Percentiles rank a stretch among this genome's conserved stretches.
phyloP scores from a whole-genome alignment of 2,113 vertebrate genomes.

The Mesoclemmys tuberculata region DNA sequence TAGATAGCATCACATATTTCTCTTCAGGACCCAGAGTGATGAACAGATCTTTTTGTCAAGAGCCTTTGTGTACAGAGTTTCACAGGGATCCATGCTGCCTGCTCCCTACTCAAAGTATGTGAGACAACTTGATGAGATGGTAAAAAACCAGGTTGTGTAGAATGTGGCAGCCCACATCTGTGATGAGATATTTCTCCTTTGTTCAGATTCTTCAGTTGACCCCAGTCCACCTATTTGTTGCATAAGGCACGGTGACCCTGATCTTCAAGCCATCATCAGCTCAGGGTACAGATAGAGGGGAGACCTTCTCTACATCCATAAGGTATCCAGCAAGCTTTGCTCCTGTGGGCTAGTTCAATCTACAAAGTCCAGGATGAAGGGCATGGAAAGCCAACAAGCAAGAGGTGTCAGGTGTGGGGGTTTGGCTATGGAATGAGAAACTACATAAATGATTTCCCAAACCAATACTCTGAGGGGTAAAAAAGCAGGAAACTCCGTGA shows the following conservation, averaged over 20 bases:
- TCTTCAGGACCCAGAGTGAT: background rate
- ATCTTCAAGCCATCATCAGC: background rate
- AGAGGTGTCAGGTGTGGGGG: background rate
- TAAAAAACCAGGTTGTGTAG: background rate
- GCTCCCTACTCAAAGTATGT: background rate
- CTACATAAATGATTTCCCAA: rapidly evolving
- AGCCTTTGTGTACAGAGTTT: background rate
- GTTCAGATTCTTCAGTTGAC: background rate
- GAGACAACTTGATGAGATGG: background rate
- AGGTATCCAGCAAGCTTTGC: background rate
- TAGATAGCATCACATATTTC: background rate
- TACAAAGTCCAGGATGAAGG: rapidly evolving
- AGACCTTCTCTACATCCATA: background rate
- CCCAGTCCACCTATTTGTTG: background rate
- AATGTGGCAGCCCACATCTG: background rate
- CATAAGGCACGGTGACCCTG: background rate
- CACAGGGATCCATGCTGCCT: background rate
- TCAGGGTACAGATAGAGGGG: background rate
- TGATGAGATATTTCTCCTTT: background rate
- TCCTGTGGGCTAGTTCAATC: rapidly evolving
- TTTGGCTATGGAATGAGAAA: background rate
- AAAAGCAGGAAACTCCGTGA: background rate
- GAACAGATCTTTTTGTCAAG: background rate
- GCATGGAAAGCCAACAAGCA: rapidly evolving
- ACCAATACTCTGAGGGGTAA: background rate